Evolutionary conservation across 2,888 invertebrate genomes (phyloP).

Genomic region (Mythimna albipuncta): DNA sequence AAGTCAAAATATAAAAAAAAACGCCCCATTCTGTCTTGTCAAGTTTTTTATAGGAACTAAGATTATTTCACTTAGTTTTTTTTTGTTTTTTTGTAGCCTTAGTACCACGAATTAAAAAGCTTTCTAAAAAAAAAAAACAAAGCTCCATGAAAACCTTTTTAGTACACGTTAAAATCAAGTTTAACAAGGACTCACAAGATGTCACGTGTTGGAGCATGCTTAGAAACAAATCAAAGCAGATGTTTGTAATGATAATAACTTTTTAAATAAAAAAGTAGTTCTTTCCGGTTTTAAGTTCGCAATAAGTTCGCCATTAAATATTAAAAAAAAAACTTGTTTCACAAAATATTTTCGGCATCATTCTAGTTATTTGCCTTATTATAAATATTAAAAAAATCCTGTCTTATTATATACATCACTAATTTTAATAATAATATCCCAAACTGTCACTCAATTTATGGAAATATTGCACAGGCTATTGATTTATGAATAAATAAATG

Average conservation of each 20-base stretch:
- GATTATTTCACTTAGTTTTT: not conserved
- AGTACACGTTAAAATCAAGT: not conserved
- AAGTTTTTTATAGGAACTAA: not conserved
- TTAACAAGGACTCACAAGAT: not conserved
- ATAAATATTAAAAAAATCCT: too few relatives aligned
- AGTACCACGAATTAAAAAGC: not conserved
- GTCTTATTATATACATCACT: too few relatives aligned
- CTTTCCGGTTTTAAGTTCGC: not conserved
- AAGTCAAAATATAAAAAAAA: too few relatives aligned
- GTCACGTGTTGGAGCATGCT: not conserved
- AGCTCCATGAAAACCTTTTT: not conserved
- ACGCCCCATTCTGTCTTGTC: not conserved
- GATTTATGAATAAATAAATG: too few relatives aligned
- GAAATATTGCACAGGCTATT: too few relatives aligned
- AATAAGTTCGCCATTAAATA: not conserved
- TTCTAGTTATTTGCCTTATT: not conserved
- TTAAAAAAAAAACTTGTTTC: not conserved
- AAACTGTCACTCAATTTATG: too few relatives aligned
- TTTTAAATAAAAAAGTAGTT: not conserved
- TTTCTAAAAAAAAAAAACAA: not conserved
- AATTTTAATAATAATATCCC: too few relatives aligned
- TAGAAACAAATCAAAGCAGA: not conserved
- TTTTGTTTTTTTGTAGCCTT: not conserved
- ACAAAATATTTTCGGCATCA: not conserved
- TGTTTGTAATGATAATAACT: not conserved